These are phyloP conservation scores for Muscicapa striata DNA, from an alignment of 2,797 vertebrate genomes.

Conservation along the genomic window DNA sequence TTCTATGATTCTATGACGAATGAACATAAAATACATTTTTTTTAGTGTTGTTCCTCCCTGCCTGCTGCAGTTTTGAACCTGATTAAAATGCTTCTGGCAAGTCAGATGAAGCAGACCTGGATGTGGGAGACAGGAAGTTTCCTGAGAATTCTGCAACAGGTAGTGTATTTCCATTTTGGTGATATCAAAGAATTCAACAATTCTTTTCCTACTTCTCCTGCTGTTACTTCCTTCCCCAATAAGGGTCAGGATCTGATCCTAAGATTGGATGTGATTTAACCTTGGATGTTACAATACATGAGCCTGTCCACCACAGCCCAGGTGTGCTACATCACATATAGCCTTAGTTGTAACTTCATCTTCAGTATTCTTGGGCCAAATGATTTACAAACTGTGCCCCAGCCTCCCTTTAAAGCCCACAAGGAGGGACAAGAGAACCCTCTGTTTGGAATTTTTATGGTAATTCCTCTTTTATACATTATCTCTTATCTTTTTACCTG, in stretches of 20 bases:
- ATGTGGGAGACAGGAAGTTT: not conserved
- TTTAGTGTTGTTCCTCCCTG: not conserved
- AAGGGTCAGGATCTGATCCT: not conserved
- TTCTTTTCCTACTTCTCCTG: not conserved
- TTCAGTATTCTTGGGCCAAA: not conserved
- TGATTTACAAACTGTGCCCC: not conserved
- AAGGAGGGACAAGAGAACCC: not conserved
- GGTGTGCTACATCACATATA: not conserved
- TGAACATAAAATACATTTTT: not conserved
- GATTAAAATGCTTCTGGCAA: not conserved
- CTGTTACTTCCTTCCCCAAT: not conserved
- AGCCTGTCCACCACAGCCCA: not conserved
- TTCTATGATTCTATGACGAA: not conserved
- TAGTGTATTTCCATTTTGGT: not conserved
- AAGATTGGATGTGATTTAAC: not conserved
- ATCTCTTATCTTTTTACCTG: not conserved
- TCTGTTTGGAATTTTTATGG: not conserved
- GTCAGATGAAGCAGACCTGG: not conserved
- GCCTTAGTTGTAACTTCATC: not conserved
- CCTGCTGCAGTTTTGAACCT: not conserved
- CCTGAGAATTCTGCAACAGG: not conserved
- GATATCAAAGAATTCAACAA: not conserved
- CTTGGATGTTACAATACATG: not conserved
- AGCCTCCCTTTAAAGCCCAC: not conserved
- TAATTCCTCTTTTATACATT: not conserved